Evolutionary conservation across 2,888 invertebrate species (phyloP), one percentile per base, ranked within the genome.

Genomic region (Gandaritis pyraliata): DNA sequence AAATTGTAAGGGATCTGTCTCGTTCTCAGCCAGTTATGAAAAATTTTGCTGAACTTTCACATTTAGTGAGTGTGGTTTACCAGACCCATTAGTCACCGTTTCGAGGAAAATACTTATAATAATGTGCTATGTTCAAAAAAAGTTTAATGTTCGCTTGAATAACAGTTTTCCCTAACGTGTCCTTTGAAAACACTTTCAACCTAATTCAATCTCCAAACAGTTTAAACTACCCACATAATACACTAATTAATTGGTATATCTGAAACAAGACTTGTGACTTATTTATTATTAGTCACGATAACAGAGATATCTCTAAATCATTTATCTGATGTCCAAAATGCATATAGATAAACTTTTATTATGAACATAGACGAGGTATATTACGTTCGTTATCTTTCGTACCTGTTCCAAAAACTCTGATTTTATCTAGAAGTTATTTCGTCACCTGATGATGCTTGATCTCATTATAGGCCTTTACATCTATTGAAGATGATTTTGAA

Each of bases 11-110:
- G 43, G 13, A 59, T 53, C 39, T 61, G 46, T 59, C 60, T 54
- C 33, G 36, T 29, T 48, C 50, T 36, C 48, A 43, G 47, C 60
- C 45, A 46, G 47, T 64, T 33, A 39, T 56, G 50, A 51, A 54
- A 48, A 58, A 45, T 57, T 61, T 60, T 52, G 59, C 62, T 30
- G 39, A 41, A 69, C 69, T 71, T 69, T 67, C 71, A 68, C 63
- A 60, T 67, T 64, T 43, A 46, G 47, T 50, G 39, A 50, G 36
- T 59, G 58, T 66, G 63, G 23, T 46, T 58, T 15, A 46, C 23
- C 18, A 47, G 60, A 45, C 49, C 58, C 48, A 61, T 68, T 68
- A 68, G 65, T 70, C 68, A 70, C 58, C 58, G 50, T 52, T 68
- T 65, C 64, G 39, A 64, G 62, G 68, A 70, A 70, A 66, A 58